Evolutionary conservation across 1,140 invertebrate genomes (phyloP), one percentile per base, ranked within the genome.

Genomic region (Drosophila sp.): DNA sequence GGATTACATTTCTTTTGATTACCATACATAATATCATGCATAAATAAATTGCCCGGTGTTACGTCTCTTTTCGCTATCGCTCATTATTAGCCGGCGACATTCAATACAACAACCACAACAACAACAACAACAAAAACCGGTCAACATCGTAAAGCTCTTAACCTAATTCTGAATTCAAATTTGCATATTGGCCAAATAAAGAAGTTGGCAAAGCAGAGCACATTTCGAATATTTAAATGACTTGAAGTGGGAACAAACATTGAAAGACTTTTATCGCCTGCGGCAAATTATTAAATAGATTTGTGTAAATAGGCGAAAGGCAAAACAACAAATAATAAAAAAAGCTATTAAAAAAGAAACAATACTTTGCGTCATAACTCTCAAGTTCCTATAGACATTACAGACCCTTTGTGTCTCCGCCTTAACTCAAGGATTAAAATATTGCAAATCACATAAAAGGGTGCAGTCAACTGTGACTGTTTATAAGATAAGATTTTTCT

Each of bases 1-100:
- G 67, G 77, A 53, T 76, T 81, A 78, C 58, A 81, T 86, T 66
- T 72, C 51, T 71, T 77, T 38, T 70, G 51, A 80, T 76, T 76
- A 76, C 36, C 62, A 84, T 73, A 71, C 65, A 76, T 73, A 77
- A 83, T 29, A 40, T 41, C 36, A 38, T 27, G 38, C 36, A 54
- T 54, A 54, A 36, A 13, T n/a, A 40, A 41, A 56, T 27, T 25
- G 13, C 13, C 14, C 65, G 38, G 62, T 75, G 48, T 78, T 81
- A 75, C 54, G 64, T 66, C 36, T 51, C n/a, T 64, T 21, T 21
- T 21, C 21, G 21, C 4, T 21, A 21, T 21, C 4, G 21, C 21
- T 21, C 21, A 21, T 21, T 21, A 21, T 57, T 27, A 41, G 21
- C 40, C 53, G 29, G 50, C 32, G 16, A 56, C 6, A 41, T 25